Percentiles rank a stretch among this genome's conserved stretches.
Evolutionary conservation across 2,797 vertebrate species (phyloP).

Genomic region (Darevskia mixta): DNA sequence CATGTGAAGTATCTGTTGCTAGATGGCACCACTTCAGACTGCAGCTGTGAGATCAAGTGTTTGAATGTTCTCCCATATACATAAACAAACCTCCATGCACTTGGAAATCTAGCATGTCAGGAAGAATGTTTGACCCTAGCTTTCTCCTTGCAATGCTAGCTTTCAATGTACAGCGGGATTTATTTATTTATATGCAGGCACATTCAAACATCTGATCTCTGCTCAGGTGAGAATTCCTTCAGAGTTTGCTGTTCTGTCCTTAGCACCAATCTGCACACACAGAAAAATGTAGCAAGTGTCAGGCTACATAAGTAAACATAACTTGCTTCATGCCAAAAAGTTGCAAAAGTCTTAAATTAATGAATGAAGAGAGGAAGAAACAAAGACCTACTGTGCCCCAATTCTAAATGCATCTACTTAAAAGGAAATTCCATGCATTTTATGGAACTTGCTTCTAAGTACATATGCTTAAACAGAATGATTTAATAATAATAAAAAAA

Average conservation of each 20-base stretch:
- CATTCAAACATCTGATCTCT: not conserved
- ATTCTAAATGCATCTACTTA: not conserved
- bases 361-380: conserved; percentile 38
- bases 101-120: not conserved
- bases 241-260: conserved; percentile 35
- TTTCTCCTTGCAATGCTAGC: too few relatives aligned
- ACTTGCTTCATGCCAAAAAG: conserved; percentile 67
- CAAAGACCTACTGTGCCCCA: not conserved
- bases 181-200: not conserved
- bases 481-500: not conserved
- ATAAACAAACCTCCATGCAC: not conserved
- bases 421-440: not conserved
- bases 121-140: not conserved
- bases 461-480: not conserved
- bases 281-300: conserved; percentile 60
- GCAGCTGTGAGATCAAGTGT: not conserved
- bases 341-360: conserved; percentile 75
- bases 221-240: conserved; percentile 4
- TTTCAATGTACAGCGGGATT: not conserved
- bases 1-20: not conserved
- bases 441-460: not conserved
- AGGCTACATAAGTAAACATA: conserved; percentile 74
- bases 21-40: not conserved
- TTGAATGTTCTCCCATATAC: not conserved
- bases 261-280: conserved; percentile 35